These are phyloP conservation scores for Embiotoca jacksoni DNA, from an alignment of 2,113 vertebrate species.

Conservation along the genomic window DNA sequence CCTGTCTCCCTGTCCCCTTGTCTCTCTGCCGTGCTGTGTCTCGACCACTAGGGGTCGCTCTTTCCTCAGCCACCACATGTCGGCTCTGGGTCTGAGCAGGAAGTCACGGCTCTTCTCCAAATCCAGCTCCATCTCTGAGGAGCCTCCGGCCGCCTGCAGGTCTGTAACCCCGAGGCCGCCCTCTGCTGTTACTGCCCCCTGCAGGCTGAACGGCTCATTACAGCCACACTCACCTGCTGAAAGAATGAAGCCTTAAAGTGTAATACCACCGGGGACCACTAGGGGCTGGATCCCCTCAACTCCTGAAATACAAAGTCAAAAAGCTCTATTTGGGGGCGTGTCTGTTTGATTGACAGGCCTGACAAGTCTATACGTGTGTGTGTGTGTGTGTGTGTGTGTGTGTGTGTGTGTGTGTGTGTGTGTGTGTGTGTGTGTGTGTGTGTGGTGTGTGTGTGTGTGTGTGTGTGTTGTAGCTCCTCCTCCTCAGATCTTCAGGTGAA, in stretches of 20 bases:
- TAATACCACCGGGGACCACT: neutral
- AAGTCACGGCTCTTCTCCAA: constrained; percentile 83
- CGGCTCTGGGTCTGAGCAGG: constrained; percentile 80
- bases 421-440: constrained; percentile 33
- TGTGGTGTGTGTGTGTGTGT: constrained; percentile 25
- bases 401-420: constrained; percentile 25
- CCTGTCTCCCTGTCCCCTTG: neutral
- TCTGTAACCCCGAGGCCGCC: constrained; percentile 69
- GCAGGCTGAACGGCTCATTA: too few species aligned
- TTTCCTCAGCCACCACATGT: constrained; percentile 86
- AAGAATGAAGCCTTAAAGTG: neutral
- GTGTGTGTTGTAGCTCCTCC: constrained; percentile 75
- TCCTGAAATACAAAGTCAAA: too few species aligned
- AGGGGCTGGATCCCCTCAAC: too few species aligned
- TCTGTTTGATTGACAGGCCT: too few species aligned
- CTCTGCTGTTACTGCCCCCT: too few species aligned
- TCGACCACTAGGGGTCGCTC: constrained; percentile 79
- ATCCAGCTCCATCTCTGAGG: constrained; percentile 77
- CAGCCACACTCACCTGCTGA: too few species aligned
- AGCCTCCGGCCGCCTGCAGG: constrained; percentile 71
- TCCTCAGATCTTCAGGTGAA: constrained; percentile 54
- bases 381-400: too few species aligned
- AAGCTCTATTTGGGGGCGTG: too few species aligned
- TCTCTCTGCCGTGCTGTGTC: neutral
- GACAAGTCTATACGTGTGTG: too few species aligned